phyloP scores from a whole-genome alignment of 2,888 invertebrate species.

The Dendrolimus pini region DNA sequence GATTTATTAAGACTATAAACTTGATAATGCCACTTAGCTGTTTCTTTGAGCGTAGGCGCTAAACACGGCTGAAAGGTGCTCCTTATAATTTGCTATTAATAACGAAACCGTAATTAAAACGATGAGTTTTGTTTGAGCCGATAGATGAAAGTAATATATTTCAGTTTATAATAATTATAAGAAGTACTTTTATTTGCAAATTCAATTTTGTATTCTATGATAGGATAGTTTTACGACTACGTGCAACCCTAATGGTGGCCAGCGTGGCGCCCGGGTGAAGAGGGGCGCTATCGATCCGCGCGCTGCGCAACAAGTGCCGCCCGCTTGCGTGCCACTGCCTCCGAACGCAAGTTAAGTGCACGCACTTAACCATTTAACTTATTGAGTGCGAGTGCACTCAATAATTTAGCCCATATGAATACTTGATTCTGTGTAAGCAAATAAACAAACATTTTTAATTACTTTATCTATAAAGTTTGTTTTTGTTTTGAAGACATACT shows the following conservation, averaged over 20 bases:
- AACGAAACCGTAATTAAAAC: neutral
- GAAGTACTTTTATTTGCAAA: too few species aligned
- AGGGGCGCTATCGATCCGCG: constrained; percentile 49
- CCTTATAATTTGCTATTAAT: constrained; percentile 9
- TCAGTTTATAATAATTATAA: too few species aligned
- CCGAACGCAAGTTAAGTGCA: neutral
- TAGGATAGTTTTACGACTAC: neutral
- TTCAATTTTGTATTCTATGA: neutral
- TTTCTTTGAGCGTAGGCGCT: constrained; percentile 12
- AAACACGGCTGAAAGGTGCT: neutral
- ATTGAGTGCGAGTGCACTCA: constrained; percentile 3
- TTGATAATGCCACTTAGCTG: constrained; percentile 32
- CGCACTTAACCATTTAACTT: neutral
- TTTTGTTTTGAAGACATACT: too few species aligned
- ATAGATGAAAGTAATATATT: too few species aligned
- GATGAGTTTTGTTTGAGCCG: too few species aligned
- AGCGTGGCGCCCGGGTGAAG: constrained; percentile 4
- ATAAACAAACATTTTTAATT: too few species aligned
- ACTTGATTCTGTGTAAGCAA: too few species aligned
- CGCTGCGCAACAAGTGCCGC: constrained; percentile 63
- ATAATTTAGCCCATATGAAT: neutral
- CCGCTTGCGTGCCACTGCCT: constrained; percentile 1
- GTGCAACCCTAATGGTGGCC: neutral
- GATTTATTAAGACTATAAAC: constrained; percentile 36
- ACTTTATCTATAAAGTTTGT: too few species aligned